Base-by-base conservation (phyloP, 2,797 vertebrate species). In the Iguana delicatissima region DNA sequence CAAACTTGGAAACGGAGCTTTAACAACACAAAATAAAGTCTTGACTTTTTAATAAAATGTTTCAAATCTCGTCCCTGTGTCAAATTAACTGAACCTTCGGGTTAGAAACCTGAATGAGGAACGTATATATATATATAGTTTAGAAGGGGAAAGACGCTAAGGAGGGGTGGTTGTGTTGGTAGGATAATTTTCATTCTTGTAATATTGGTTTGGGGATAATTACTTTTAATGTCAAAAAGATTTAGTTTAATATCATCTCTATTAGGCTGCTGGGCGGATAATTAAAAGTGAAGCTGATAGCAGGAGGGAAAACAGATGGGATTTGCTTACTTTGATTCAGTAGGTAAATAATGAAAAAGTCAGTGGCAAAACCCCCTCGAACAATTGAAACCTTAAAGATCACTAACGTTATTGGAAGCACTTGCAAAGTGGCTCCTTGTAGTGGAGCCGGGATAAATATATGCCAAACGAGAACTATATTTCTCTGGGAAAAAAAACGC, bases 221-320 rank as follows among this genome's bases (percentile, higher is more conserved):
- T 98, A 99, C 98, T 99, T 98, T 99, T 98, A 99, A 99, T 99
- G 99, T 99, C 98, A 99, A 97, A 99, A 99, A 99, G 98, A 99
- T 99, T 99, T 99, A 98, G 98, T 99, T 99, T 99, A 99, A 99
- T 99, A 99, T 99, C 98, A 98, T 98, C 98, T 99, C 98, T 98
- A 99, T 99, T 99, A 99, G 98, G 98, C 98, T 97, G 98, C 98
- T 98, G 98, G 98, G 98, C 97, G 98, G 98, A 98, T 99, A 99
- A 99, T 99, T 99, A 99, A 98, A 98, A 98, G 98, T 98, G 98
- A 98, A 98, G 98, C 98, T 98, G 98, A 98, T 97, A 97, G 98
- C 98, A 98, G 98, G 98, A 98, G 98, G 98, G 98, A 98, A 91
- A 98, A 98, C 99, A 99, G 98, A 99, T 99, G 99, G 99, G 98